A percentile compares a stretch with the other conserved stretches of the same genome.
These are phyloP conservation scores for Sialia sialis DNA, from an alignment of 2,113 vertebrate genomes.

Conservation along the genomic window DNA sequence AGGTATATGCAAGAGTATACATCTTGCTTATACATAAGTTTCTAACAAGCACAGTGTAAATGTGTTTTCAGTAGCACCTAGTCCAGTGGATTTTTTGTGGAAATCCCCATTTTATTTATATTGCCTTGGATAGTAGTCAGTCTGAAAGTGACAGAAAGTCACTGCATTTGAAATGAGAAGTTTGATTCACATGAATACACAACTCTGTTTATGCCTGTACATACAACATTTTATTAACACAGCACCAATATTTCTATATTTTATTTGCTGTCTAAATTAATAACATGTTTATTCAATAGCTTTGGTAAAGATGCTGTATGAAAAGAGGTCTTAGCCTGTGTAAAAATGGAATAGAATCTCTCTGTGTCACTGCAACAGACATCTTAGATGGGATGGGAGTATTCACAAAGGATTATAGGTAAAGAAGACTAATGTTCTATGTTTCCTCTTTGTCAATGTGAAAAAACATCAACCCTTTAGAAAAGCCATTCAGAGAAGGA, in stretches of 20 bases:
- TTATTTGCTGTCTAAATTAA: background rate
- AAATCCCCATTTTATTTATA: constrained; percentile 32
- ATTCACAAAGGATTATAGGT: background rate
- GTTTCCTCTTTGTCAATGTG: background rate
- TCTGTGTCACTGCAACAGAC: background rate
- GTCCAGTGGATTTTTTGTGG: background rate
- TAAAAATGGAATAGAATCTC: background rate
- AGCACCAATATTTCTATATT: background rate
- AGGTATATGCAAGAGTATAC: background rate
- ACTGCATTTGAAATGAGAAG: constrained; percentile 22
- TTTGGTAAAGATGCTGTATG: background rate
- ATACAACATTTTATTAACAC: background rate
- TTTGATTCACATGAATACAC: background rate
- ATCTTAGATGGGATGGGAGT: background rate
- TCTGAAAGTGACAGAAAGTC: constrained; percentile 28
- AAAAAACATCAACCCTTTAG: background rate
- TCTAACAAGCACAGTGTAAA: background rate
- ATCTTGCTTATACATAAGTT: background rate
- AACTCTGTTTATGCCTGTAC: background rate
- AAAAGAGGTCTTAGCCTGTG: background rate
- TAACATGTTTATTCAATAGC: background rate
- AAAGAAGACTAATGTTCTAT: background rate
- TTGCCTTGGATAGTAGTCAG: background rate
- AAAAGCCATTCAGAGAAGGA: background rate
- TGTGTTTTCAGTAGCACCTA: background rate